These are phyloP conservation scores for Elmis aenea DNA, from an alignment of 2,888 invertebrate genomes.

Conservation along the genomic window DNA sequence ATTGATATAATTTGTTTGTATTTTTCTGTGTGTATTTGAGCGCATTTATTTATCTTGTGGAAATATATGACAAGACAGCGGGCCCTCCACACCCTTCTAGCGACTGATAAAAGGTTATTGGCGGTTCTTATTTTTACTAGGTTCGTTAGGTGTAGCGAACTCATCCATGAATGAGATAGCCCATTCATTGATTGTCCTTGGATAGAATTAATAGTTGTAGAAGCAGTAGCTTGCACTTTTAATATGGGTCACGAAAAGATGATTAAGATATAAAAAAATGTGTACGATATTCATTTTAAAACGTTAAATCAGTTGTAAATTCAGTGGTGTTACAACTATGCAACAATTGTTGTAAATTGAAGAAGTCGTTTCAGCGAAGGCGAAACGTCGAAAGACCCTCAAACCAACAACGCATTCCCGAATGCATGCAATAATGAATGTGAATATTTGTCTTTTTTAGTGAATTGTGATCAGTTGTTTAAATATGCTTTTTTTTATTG, in stretches of 20 bases:
- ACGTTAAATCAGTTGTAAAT: not conserved
- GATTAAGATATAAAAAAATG: no score
- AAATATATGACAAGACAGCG: conserved; percentile 1
- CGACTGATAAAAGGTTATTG: conserved; percentile 30
- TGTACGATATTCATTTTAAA: not conserved
- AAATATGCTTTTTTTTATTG: no score
- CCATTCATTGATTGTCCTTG: conserved; percentile 24
- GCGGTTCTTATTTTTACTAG: conserved; percentile 26
- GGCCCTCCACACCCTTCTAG: conserved; percentile 7
- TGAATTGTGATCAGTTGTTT: no score
- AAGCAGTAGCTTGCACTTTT: not conserved
- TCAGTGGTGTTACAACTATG: no score
- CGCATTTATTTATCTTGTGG: not conserved
- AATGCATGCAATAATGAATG: no score
- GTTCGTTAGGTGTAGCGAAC: no score
- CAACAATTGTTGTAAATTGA: no score
- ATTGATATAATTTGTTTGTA: not conserved
- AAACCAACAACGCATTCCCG: no score
- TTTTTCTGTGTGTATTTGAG: not conserved
- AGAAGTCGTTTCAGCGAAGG: no score
- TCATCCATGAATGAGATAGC: conserved; percentile 22
- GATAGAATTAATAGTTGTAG: conserved; percentile 1
- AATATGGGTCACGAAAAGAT: no score
- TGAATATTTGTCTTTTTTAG: no score
- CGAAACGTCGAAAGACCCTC: no score